phyloP scores from a whole-genome alignment of 2,888 invertebrate genomes.

The Stenurella melanura region DNA sequence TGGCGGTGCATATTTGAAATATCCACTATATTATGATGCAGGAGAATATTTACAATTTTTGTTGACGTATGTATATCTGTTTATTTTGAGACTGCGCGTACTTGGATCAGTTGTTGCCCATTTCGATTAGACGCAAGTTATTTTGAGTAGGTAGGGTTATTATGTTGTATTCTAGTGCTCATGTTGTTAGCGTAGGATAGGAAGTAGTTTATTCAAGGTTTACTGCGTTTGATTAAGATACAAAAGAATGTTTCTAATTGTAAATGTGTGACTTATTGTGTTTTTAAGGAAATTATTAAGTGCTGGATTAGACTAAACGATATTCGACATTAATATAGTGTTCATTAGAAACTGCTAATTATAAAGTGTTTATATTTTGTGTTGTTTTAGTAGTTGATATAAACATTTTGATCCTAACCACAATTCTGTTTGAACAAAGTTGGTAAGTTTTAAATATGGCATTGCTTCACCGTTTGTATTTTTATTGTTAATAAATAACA shows the following conservation, averaged over 20 bases:
- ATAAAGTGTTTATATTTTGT: slow-evolving; percentile 18
- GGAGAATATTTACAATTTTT: slow-evolving; percentile 43
- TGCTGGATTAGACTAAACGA: neutral
- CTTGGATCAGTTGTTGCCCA: too few relatives aligned
- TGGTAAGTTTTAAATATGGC: slow-evolving; percentile 21
- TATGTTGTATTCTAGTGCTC: slow-evolving; percentile 32
- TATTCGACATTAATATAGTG: neutral
- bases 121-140: too few relatives aligned
- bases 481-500: neutral
- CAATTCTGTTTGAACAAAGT: slow-evolving; percentile 6
- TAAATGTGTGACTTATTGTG: slow-evolving; percentile 36
- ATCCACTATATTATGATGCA: neutral
- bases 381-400: slow-evolving; percentile 22
- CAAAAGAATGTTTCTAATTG: slow-evolving; percentile 35
- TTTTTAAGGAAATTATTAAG: slow-evolving; percentile 16
- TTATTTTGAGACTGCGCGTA: slow-evolving; percentile 47
- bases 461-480: neutral
- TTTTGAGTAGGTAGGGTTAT: slow-evolving; percentile 42
- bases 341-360: slow-evolving; percentile 1
- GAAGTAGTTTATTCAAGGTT: slow-evolving; percentile 41
- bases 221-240: slow-evolving; percentile 37
- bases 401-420: slow-evolving; percentile 30
- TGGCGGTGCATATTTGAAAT: neutral
- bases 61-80: slow-evolving; percentile 45
- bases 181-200: slow-evolving; percentile 37